Conservation (phyloP, 2,797 vertebrate genomes). For the Podargus strigoides region DNA sequence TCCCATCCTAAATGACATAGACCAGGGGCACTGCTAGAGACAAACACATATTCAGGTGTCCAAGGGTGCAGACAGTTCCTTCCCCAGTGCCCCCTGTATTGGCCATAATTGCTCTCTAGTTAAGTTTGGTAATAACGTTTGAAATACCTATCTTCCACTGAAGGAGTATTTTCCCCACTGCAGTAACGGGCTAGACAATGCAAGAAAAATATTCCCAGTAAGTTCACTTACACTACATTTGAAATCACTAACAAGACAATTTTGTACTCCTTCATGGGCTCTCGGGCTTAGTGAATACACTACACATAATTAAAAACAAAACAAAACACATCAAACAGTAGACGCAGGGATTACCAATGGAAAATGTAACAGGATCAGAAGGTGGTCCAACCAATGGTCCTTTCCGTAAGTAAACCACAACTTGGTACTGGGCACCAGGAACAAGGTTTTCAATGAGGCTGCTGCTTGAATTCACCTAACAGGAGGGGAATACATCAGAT, state of each 20-base stretch:
- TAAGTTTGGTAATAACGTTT: background rate
- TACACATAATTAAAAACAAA: background rate
- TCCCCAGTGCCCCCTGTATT: background rate
- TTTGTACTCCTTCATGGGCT: background rate
- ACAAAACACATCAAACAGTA: background rate
- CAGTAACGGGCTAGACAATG: background rate
- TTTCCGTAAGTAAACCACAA: constrained; percentile 87
- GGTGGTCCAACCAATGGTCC: constrained; percentile 89
- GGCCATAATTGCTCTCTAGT: background rate
- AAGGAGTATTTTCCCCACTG: background rate
- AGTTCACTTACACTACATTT: background rate
- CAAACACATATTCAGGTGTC: background rate
- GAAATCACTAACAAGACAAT: background rate
- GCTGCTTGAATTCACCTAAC: constrained; percentile 89
- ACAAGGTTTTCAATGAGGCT: constrained; percentile 86
- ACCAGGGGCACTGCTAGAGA: background rate
- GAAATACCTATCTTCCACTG: background rate
- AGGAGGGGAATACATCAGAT: background rate
- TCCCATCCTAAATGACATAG: background rate
- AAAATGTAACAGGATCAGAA: constrained; percentile 90
- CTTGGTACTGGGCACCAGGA: constrained; percentile 91
- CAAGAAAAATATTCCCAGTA: background rate
- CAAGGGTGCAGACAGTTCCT: background rate
- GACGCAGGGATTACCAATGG: constrained; percentile 81
- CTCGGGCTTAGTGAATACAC: background rate